phyloP scores from a whole-genome alignment of 2,113 vertebrate species.

The Burhinus bistriatus region DNA sequence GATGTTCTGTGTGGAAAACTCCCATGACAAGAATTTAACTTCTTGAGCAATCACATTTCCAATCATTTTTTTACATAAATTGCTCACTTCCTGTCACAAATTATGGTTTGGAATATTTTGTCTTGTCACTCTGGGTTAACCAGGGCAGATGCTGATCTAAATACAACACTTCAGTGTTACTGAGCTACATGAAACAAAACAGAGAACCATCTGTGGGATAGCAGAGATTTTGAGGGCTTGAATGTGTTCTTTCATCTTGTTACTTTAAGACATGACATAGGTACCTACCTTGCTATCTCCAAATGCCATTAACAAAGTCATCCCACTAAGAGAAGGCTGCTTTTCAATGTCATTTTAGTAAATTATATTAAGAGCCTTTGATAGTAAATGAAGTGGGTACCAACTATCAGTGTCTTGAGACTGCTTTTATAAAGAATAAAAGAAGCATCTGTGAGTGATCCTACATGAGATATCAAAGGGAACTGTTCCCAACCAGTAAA shows the following conservation, averaged over 20 bases:
- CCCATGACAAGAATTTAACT: background rate
- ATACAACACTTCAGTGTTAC: background rate
- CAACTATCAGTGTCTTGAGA: background rate
- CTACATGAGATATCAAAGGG: constrained; percentile 9
- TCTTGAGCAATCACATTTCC: background rate
- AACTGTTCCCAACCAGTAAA: background rate
- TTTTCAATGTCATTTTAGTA: background rate
- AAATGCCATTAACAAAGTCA: background rate
- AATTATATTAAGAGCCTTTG: constrained; percentile 10
- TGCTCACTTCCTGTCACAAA: background rate
- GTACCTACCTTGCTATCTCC: background rate
- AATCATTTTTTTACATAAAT: background rate
- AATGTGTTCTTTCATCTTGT: constrained; percentile 37
- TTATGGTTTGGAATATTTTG: constrained; percentile 10
- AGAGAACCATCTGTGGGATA: background rate
- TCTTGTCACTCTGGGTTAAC: background rate
- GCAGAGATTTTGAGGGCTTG: background rate
- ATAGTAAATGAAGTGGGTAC: background rate
- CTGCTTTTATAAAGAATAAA: constrained; percentile 17
- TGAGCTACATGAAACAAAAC: constrained; percentile 18
- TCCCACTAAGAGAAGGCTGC: background rate
- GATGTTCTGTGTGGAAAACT: background rate
- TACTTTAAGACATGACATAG: background rate
- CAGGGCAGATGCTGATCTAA: background rate
- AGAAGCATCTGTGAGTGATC: background rate